Evolutionary conservation across 2,888 invertebrate genomes (phyloP).

Genomic region (Drosophila ochracea): DNA sequence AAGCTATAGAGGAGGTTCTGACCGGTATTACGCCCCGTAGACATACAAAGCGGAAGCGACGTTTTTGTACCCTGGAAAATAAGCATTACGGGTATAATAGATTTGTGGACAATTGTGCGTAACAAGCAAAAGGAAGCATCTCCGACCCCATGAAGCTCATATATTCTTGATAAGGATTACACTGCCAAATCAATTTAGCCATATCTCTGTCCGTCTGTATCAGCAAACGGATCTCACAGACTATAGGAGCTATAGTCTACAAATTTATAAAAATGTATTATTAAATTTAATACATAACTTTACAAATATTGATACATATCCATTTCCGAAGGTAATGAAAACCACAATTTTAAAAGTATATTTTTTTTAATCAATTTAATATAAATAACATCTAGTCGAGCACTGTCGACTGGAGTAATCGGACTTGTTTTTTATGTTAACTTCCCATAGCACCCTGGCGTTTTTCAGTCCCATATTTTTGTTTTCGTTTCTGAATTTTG

Average conservation of each 20-base stretch:
- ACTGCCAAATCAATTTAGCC: not conserved
- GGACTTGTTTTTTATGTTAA: slow-evolving; percentile 4
- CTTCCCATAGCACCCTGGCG: slow-evolving; percentile 53
- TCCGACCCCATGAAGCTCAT: not conserved
- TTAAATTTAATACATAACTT: not conserved
- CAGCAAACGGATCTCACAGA: not conserved
- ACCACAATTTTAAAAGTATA: not conserved
- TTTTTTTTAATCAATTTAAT: not conserved
- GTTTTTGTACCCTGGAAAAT: slow-evolving; percentile 11
- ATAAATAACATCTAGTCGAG: not conserved
- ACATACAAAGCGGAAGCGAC: slow-evolving; percentile 60
- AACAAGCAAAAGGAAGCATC: not conserved
- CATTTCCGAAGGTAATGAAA: not conserved
- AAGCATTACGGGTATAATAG: not conserved
- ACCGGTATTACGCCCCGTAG: slow-evolving; percentile 7
- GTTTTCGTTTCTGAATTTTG: slow-evolving; percentile 1
- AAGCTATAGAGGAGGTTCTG: slow-evolving; percentile 9
- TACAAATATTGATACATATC: not conserved
- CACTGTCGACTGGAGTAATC: not conserved
- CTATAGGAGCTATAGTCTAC: not conserved
- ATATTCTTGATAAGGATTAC: not conserved
- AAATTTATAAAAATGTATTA: not conserved
- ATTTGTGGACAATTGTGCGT: not conserved
- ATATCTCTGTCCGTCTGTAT: not conserved
- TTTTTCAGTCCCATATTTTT: slow-evolving; percentile 14